phyloP scores from a whole-genome alignment of 2,113 vertebrate genomes.

The Macheiramphus alcinus region DNA sequence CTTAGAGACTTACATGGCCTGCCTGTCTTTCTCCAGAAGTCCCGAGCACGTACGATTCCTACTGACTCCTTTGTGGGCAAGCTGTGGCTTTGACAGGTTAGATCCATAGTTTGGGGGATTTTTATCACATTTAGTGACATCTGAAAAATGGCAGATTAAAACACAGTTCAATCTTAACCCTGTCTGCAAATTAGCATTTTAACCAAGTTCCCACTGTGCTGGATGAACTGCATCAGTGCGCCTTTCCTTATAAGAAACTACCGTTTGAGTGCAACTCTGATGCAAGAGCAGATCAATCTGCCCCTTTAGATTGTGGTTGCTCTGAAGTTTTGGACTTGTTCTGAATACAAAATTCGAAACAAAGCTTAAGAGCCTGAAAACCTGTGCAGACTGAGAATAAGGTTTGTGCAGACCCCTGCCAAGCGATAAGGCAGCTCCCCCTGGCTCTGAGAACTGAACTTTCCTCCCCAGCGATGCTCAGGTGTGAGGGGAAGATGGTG shows the following conservation, averaged over 20 bases:
- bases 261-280: not conserved
- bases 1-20: not conserved
- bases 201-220: not conserved
- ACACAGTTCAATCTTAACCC: not conserved
- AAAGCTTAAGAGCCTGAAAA: not conserved
- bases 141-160: not conserved
- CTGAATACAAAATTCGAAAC: constrained; percentile 23
- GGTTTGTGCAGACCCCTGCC: not conserved
- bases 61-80: not conserved
- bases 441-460: not conserved
- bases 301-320: not conserved
- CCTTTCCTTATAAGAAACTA: not conserved
- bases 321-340: constrained; percentile 9
- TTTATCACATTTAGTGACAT: not conserved
- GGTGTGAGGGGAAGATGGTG: not conserved
- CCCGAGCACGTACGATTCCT: not conserved
- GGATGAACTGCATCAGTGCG: not conserved
- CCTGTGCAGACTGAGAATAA: not conserved
- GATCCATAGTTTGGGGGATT: not conserved
- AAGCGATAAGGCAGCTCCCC: not conserved
- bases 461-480: not conserved
- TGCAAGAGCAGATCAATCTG: not conserved
- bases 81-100: not conserved
- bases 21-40: not conserved
- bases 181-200: not conserved